These are phyloP conservation scores for Tetrax tetrax DNA, from an alignment of 2,113 vertebrate genomes.

Conservation along the genomic window DNA sequence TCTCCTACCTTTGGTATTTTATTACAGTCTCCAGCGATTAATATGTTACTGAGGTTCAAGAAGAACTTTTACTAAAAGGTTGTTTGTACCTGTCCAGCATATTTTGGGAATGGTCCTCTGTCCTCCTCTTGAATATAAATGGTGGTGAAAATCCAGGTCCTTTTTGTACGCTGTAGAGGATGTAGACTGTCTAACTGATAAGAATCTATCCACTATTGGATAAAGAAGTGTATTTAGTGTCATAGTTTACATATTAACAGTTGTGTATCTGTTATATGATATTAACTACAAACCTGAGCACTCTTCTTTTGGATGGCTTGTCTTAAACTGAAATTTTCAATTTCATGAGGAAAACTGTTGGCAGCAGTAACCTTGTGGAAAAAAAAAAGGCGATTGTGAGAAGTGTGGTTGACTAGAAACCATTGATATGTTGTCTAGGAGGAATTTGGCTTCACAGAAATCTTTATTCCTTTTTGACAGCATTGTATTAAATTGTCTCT, in stretches of 20 bases:
- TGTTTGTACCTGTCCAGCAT: slow-evolving; percentile 67
- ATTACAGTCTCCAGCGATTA: background rate
- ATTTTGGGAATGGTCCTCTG: slow-evolving; percentile 72
- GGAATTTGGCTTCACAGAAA: background rate
- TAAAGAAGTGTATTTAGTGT: background rate
- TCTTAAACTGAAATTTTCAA: background rate
- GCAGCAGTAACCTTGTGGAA: background rate
- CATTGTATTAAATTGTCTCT: background rate
- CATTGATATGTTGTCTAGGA: background rate
- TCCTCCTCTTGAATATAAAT: slow-evolving; percentile 81
- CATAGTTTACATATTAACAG: background rate
- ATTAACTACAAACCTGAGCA: background rate
- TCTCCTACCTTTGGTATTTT: background rate
- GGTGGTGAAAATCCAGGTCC: slow-evolving; percentile 84
- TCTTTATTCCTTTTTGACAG: background rate
- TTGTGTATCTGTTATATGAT: background rate
- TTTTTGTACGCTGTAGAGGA: slow-evolving; percentile 74
- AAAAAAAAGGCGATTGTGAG: background rate
- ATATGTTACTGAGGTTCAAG: background rate
- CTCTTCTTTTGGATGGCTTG: background rate
- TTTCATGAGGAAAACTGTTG: background rate
- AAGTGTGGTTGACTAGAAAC: background rate
- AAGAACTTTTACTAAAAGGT: background rate
- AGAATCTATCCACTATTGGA: background rate
- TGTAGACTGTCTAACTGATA: background rate